Percentiles rank a stretch among this genome's conserved stretches.
phyloP scores from a whole-genome alignment of 1,140 invertebrate species.

The Tribolium madens region DNA sequence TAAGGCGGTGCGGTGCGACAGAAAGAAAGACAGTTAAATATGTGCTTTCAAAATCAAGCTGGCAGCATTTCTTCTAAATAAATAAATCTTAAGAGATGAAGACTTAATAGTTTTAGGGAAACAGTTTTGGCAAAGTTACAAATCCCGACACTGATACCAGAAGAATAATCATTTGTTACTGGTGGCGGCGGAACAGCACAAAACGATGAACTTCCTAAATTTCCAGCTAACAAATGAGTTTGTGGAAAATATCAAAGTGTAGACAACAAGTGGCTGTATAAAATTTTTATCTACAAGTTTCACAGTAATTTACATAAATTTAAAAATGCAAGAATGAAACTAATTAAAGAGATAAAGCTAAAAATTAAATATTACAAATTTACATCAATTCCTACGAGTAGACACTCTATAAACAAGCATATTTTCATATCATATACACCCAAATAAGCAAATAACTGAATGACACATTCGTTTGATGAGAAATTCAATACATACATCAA shows the following conservation, averaged over 20 bases:
- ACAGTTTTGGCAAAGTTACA: conserved; percentile 3
- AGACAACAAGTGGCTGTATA: background rate
- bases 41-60: conserved; percentile 6
- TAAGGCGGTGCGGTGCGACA: background rate
- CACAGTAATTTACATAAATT: no score
- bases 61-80: background rate
- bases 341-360: no score
- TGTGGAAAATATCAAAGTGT: background rate
- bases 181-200: background rate
- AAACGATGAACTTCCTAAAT: background rate
- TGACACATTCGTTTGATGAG: background rate
- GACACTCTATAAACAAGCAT: background rate
- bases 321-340: no score
- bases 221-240: background rate
- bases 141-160: background rate
- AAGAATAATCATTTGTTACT: background rate
- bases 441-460: background rate
- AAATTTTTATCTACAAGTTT: background rate
- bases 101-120: conserved; percentile 5
- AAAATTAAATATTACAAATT: no score
- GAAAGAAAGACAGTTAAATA: conserved; percentile 23
- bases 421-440: background rate
- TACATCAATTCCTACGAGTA: no score
- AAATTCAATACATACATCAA: background rate
- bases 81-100: background rate